Evolutionary conservation across 1,140 invertebrate species (phyloP), one percentile per base, ranked within the genome.

Genomic region (Diorhabda carinulata): DNA sequence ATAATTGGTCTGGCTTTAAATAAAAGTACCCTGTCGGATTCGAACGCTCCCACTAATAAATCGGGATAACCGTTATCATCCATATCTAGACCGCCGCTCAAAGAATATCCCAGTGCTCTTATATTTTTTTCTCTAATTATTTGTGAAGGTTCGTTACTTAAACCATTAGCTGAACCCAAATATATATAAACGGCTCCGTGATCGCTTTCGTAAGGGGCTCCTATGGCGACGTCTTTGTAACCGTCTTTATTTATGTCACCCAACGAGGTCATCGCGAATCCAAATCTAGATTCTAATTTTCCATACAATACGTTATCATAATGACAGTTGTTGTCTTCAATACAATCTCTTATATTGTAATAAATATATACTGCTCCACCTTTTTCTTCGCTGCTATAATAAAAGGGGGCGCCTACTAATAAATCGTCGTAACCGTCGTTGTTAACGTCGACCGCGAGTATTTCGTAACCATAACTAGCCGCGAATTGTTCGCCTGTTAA

Each of bases 41-140:
- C 92, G 81, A 94, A 96, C 42, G 95, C 93, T 64, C 96, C 96
- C 43, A 95, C 86, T 25, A 97, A 83, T 69, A 98, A 83, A 86
- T 98, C 96, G 1, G 95, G 92, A 83, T 98, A 98, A 8, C 90
- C 91, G 82, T 98, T 98, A 25, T 85, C 82, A 82, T 98, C 96
- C 78, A 98, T 85, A 83, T 98, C 96, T 6, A 94, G 83, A 45
- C 93, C 93, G 66, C 94, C 95, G 72, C 91, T 91, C 10, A 98
- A 81, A 0, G 95, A 94, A 80, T 95, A 94, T 4, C 96, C 96
- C 76, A 98, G 94, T 0, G 93, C 95, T 67, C 80, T 84, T 59
- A 94, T 79, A 58, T 85, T 78, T 57, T 61, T 59, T 25, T 62
- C 66, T 9, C 65, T 64, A 10, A 74, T 76, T 81, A 90, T 88